A percentile compares a stretch with the other conserved stretches of the same genome.
Conservation (phyloP, 2,797 vertebrate species). For the Rhadinocentrus ornatus region DNA sequence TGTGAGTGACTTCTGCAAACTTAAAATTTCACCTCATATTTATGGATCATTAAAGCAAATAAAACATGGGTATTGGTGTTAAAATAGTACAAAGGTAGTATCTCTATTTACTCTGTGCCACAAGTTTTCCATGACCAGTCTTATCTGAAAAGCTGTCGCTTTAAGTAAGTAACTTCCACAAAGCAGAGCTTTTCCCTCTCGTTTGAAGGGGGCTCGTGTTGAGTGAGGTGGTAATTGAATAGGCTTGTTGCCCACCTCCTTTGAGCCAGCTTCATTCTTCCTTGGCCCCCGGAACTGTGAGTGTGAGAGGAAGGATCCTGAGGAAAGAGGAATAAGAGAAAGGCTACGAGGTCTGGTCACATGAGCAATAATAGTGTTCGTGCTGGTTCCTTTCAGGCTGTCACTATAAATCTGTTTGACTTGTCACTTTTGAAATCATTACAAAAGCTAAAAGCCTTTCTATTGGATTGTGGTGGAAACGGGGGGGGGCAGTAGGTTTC, state of each 20-base stretch:
- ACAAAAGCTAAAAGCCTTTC: conserved; percentile 92
- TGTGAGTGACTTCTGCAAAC: conserved; percentile 44
- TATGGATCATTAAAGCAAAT: conserved; percentile 70
- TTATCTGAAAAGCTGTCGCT: conserved; percentile 74
- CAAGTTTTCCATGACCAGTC: conserved; percentile 71
- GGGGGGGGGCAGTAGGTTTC: conserved; percentile 71
- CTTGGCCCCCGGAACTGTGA: conserved; percentile 54
- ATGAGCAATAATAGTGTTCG: conserved; percentile 86
- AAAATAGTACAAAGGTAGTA: conserved; percentile 68
- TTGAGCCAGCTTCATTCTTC: conserved; percentile 74
- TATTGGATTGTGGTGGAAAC: conserved; percentile 86
- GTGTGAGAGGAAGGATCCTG: conserved; percentile 11
- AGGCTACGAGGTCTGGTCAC: conserved; percentile 68
- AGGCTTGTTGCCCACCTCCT: conserved; percentile 69
- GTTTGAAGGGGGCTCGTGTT: conserved; percentile 76
- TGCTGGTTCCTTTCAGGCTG: conserved; percentile 88
- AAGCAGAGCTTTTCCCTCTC: conserved; percentile 71
- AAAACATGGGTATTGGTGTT: conserved; percentile 66
- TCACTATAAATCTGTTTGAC: conserved; percentile 92
- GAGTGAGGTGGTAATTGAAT: conserved; percentile 67
- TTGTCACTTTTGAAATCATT: conserved; percentile 96
- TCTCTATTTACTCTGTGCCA: conserved; percentile 57
- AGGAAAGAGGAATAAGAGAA: conserved; percentile 47
- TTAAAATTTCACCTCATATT: conserved; percentile 44
- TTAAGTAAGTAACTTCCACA: conserved; percentile 79